Conservation (phyloP, 2,888 invertebrate species). For the Zaprionus bogoriensis region DNA sequence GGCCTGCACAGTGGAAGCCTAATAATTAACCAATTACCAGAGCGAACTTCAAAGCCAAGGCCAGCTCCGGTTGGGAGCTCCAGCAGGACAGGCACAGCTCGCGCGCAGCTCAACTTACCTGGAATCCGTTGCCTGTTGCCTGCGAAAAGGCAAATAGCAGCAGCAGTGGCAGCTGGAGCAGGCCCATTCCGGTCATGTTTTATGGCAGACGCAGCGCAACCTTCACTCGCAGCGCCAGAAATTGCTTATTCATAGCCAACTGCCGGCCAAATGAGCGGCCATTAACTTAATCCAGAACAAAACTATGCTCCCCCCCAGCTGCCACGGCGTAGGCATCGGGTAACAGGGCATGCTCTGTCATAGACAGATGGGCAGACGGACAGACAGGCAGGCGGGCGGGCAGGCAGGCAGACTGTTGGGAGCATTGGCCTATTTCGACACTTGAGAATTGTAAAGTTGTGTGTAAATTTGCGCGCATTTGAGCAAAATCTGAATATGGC, state of each 20-base stretch:
- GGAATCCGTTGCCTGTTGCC: background rate
- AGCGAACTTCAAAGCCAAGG: conserved; percentile 56
- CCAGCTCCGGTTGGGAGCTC: conserved; percentile 9
- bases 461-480: conserved; percentile 17
- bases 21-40: conserved; percentile 74
- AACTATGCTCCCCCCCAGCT: conserved; percentile 26
- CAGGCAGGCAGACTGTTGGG: background rate
- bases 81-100: background rate
- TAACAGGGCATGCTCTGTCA: conserved; percentile 5
- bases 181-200: background rate
- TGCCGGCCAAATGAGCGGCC: conserved; percentile 61
- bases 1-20: conserved; percentile 29
- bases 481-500: conserved; percentile 16
- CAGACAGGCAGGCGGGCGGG: background rate
- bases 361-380: background rate
- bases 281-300: conserved; percentile 49
- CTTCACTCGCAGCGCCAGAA: conserved; percentile 46
- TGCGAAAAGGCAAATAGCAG: background rate
- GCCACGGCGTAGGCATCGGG: no score
- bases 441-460: conserved; percentile 44
- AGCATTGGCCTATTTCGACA: conserved; percentile 27
- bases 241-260: conserved; percentile 72
- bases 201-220: conserved; percentile 7
- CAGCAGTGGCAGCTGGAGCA: conserved; percentile 1
- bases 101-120: conserved; percentile 13